These are phyloP conservation scores for Hirtodrosophila trivittata DNA, from an alignment of 2,888 invertebrate species.

Conservation along the genomic window DNA sequence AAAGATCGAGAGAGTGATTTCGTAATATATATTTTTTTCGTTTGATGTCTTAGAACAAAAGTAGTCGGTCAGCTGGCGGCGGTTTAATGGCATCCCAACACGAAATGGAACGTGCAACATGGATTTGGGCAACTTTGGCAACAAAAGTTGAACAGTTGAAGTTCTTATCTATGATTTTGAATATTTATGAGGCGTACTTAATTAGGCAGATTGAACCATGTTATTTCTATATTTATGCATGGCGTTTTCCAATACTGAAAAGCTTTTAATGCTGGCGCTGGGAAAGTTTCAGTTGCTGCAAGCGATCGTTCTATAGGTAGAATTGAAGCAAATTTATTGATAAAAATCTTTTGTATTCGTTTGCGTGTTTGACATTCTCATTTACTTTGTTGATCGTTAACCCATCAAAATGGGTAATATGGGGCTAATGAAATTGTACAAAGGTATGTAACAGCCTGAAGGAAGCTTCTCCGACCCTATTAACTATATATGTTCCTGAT, in stretches of 20 bases:
- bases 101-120: slow-evolving; percentile 68
- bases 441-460: no score
- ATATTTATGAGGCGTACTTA: slow-evolving; percentile 69
- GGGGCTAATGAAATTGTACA: no score
- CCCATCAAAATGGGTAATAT: no score
- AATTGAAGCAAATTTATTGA: slow-evolving; percentile 44
- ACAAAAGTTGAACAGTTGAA: slow-evolving; percentile 15
- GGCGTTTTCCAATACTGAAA: slow-evolving; percentile 31
- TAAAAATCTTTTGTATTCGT: slow-evolving; percentile 27
- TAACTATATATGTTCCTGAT: no score
- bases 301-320: slow-evolving; percentile 24
- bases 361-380: slow-evolving; percentile 71
- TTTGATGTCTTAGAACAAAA: slow-evolving; percentile 26
- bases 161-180: slow-evolving; percentile 67
- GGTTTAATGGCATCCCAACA: slow-evolving; percentile 64
- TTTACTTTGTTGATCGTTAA: no score
- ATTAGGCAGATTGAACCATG: slow-evolving; percentile 62
- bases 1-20: no score
- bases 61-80: slow-evolving; percentile 16
- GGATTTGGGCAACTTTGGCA: slow-evolving; percentile 19
- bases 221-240: slow-evolving; percentile 64
- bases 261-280: slow-evolving; percentile 43
- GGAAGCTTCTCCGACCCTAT: no score
- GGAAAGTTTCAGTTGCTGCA: slow-evolving; percentile 44
- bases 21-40: no score